These are phyloP conservation scores for Delichon dasypus DNA, from an alignment of 2,797 vertebrate species.

Conservation along the genomic window DNA sequence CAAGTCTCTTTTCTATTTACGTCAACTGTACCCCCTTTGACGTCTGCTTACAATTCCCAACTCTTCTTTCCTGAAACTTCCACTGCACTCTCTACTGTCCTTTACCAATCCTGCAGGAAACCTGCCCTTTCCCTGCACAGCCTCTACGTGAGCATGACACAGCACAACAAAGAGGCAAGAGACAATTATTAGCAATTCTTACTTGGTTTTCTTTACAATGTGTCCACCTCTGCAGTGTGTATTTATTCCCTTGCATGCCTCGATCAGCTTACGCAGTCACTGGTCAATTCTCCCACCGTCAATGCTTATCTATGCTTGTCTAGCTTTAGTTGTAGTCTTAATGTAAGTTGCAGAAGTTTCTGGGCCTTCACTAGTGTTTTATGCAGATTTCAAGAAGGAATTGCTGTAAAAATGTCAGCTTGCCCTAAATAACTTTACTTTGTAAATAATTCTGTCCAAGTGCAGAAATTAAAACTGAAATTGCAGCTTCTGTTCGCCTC, in stretches of 20 bases:
- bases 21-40: neutral
- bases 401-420: neutral
- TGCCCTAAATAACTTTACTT: neutral
- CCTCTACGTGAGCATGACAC: neutral
- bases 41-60: neutral
- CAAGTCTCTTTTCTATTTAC: neutral
- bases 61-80: neutral
- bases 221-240: neutral
- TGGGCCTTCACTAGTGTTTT: neutral
- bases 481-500: neutral
- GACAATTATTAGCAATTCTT: neutral
- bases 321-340: neutral
- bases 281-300: neutral
- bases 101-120: neutral
- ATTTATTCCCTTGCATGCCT: neutral
- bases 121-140: neutral
- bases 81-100: neutral
- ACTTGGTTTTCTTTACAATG: neutral
- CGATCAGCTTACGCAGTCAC: rapidly evolving
- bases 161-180: neutral
- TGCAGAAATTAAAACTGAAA: neutral
- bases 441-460: neutral
- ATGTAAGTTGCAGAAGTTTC: neutral
- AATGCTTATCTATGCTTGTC: neutral
- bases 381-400: neutral